Conservation (phyloP, 1,140 invertebrate genomes). For the Bombus affinis region DNA sequence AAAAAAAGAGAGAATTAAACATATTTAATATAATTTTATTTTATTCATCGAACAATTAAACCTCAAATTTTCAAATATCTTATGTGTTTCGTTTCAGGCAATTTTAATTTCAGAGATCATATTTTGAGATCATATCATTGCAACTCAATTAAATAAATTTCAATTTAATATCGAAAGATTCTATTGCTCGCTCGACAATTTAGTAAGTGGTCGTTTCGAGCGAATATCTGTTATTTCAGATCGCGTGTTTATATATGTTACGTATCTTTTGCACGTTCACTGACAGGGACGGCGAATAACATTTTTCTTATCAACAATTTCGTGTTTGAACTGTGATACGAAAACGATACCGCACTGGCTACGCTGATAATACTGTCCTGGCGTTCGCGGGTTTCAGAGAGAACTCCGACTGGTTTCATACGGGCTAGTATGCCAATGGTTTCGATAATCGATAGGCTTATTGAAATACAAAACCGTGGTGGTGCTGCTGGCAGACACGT, state of each 20-base stretch:
- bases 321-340: conserved; percentile 20
- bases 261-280: conserved; percentile 12
- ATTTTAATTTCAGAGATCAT: no score
- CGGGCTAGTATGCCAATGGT: conserved; percentile 53
- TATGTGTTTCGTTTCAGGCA: background rate
- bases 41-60: background rate
- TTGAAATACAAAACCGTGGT: conserved; percentile 25
- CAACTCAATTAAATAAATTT: background rate
- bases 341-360: background rate
- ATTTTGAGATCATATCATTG: no score
- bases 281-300: background rate
- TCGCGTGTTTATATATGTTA: conserved; percentile 6
- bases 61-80: background rate
- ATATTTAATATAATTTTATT: background rate
- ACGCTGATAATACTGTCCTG: conserved; percentile 21
- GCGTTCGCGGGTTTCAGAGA: conserved; percentile 22
- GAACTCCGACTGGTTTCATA: conserved; percentile 38
- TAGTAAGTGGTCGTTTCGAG: background rate
- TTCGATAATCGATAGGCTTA: conserved; percentile 77
- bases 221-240: no score
- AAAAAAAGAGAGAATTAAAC: background rate
- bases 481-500: background rate
- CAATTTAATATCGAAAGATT: background rate
- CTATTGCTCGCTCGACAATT: background rate
- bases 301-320: conserved; percentile 22